These are phyloP conservation scores for Melipona quadrifasciata DNA, from an alignment of 1,140 invertebrate genomes.

Conservation along the genomic window DNA sequence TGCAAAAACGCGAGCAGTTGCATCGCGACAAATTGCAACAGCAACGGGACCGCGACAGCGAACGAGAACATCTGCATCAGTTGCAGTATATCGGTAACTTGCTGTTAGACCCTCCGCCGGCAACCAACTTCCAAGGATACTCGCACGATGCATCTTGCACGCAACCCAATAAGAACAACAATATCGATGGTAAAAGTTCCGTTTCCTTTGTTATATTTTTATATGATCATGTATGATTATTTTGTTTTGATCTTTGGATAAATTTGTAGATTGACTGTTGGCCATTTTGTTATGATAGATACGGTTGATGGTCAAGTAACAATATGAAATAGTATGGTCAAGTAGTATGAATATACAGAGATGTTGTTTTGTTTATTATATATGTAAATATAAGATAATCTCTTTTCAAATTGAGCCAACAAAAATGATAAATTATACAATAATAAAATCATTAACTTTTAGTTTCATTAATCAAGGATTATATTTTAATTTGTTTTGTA, in stretches of 20 bases:
- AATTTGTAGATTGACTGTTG: not conserved
- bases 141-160: conserved; percentile 44
- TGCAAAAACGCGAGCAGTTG: conserved; percentile 40
- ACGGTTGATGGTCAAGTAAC: not conserved
- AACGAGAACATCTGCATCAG: conserved; percentile 69
- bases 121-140: conserved; percentile 41
- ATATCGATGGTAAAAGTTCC: conserved; percentile 49
- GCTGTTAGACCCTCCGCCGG: conserved; percentile 67
- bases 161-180: conserved; percentile 51
- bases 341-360: not conserved
- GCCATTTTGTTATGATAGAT: not conserved
- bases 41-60: conserved; percentile 44
- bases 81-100: conserved; percentile 73
- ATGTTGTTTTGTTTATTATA: not conserved
- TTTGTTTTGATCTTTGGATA: not conserved
- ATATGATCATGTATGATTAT: not conserved
- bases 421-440: not conserved
- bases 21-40: conserved; percentile 48
- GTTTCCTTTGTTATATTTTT: not conserved
- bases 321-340: too few relatives aligned
- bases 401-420: not conserved
- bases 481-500: not conserved
- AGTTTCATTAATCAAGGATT: too few relatives aligned
- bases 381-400: not conserved
- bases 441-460: not conserved